phyloP scores from a whole-genome alignment of 2,113 vertebrate species.

The Xenopus borealis region DNA sequence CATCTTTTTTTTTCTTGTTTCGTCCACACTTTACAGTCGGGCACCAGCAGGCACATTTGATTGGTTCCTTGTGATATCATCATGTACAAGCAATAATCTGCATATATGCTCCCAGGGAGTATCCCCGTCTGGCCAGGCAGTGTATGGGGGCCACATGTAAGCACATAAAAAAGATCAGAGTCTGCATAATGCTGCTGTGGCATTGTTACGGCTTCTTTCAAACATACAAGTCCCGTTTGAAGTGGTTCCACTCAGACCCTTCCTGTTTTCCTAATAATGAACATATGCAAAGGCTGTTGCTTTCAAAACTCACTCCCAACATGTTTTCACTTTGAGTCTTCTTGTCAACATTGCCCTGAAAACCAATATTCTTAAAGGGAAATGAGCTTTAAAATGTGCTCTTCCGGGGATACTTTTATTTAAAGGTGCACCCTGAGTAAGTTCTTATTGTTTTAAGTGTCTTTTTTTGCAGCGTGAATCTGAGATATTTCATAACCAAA shows the following conservation, averaged over 20 bases:
- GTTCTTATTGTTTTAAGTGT: too few species aligned
- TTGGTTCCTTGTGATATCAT: conserved; percentile 9
- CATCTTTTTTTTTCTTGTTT: neutral
- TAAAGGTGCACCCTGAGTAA: too few species aligned
- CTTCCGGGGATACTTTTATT: too few species aligned
- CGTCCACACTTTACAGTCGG: neutral
- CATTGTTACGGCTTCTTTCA: conserved; percentile 4
- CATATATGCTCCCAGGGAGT: neutral
- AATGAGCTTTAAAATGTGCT: too few species aligned
- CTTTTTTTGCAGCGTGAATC: too few species aligned
- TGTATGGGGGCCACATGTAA: neutral
- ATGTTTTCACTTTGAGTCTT: too few species aligned
- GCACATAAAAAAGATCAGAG: conserved; percentile 29
- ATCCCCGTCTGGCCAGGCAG: neutral
- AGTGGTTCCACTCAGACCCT: conserved; percentile 3
- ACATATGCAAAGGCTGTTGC: neutral
- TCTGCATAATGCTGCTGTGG: neutral
- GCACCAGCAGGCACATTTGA: neutral
- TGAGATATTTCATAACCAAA: too few species aligned
- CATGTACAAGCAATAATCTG: neutral
- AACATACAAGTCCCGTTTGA: conserved; percentile 34
- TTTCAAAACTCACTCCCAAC: neutral
- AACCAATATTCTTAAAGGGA: too few species aligned
- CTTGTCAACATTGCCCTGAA: too few species aligned
- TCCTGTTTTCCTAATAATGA: conserved; percentile 7